Evolutionary conservation across 2,797 vertebrate species (phyloP).

Genomic region (Danio choprae): DNA sequence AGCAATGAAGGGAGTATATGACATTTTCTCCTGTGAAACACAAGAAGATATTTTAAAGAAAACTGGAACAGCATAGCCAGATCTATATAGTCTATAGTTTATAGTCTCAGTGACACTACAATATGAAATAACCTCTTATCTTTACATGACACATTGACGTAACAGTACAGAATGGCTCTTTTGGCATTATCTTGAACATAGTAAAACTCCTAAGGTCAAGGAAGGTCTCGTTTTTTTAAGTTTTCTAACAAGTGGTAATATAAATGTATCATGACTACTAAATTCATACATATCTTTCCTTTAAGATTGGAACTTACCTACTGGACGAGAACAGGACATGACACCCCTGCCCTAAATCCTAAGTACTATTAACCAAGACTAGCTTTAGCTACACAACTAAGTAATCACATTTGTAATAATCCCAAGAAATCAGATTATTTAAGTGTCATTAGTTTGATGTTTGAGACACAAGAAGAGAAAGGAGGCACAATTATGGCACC

Average conservation of each 20-base stretch:
- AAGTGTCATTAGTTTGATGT: neutral
- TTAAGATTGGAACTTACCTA: neutral
- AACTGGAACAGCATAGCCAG: no score
- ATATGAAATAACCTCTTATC: no score
- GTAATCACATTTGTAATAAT: neutral
- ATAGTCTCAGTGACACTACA: no score
- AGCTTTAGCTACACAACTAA: neutral
- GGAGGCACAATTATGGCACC: conserved; percentile 6
- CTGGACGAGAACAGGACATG: neutral
- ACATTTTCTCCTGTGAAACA: neutral
- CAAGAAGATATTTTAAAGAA: neutral
- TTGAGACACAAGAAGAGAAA: neutral
- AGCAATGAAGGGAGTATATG: neutral
- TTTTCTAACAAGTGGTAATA: no score
- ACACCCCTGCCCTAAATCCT: conserved; percentile 12
- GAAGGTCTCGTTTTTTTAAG: no score
- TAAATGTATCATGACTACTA: no score
- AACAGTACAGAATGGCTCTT: no score
- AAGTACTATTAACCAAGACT: neutral
- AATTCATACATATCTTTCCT: no score
- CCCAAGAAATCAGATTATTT: neutral
- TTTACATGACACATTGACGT: no score
- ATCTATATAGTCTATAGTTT: no score
- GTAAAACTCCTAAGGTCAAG: no score
- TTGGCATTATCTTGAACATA: no score